Percentiles rank a stretch among this genome's conserved stretches.
Evolutionary conservation across 2,113 vertebrate genomes (phyloP).

Genomic region (Morone saxatilis): DNA sequence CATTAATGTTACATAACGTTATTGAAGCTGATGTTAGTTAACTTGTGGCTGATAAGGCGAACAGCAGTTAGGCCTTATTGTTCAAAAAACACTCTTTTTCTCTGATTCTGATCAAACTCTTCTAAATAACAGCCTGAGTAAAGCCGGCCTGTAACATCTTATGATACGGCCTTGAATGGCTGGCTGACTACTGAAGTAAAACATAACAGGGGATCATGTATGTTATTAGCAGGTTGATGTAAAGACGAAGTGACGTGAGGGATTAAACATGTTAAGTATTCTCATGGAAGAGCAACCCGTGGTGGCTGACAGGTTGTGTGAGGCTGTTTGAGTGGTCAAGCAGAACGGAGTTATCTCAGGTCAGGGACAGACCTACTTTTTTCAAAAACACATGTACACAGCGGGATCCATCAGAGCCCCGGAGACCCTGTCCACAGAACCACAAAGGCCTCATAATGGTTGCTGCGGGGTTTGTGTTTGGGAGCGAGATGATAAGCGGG

Average conservation of each 20-base stretch:
- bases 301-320: constrained; percentile 7
- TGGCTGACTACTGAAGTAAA: constrained; percentile 7
- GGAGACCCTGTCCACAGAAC: constrained; percentile 13
- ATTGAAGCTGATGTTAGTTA: too few species aligned
- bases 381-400: constrained; percentile 52
- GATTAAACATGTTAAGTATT: constrained; percentile 50
- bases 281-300: constrained; percentile 34
- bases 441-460: constrained; percentile 12
- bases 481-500: constrained; percentile 40
- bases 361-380: constrained; percentile 64
- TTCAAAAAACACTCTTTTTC: too few species aligned
- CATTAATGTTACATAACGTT: too few species aligned
- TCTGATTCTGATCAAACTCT: too few species aligned
- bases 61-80: too few species aligned
- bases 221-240: constrained; percentile 57
- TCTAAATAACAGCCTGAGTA: not conserved
- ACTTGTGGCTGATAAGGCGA: too few species aligned
- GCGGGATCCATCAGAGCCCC: not conserved
- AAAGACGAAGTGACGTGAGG: constrained; percentile 48
- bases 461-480: constrained; percentile 41
- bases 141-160: not conserved
- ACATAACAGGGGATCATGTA: constrained; percentile 9
- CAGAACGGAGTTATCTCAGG: constrained; percentile 66
- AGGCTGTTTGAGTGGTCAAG: constrained; percentile 19
- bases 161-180: constrained; percentile 17